Evolutionary conservation across 2,888 invertebrate species (phyloP), one percentile per base, ranked within the genome.

Genomic region (Panzeria rudis): DNA sequence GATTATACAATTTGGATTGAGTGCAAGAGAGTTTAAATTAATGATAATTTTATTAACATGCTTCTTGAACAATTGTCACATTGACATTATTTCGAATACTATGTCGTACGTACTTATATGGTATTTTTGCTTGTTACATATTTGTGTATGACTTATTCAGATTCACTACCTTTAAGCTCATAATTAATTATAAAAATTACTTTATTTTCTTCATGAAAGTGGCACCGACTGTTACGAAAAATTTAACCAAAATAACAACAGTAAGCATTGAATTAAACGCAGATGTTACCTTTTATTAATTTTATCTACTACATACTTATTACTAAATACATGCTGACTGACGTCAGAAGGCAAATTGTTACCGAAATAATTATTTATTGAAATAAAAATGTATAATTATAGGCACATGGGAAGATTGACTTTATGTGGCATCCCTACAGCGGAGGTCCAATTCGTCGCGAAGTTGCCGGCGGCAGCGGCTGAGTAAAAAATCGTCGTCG

Each of bases 201-300:
- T 23, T 35, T 50, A 15, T 35, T 29, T 29, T 54, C 23, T 15
- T 2, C 11, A 50, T 35, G 20, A 20, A 61, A 41, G 54, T 64
- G n/a, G 17, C 50, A 29, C 13, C 8, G 13, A 41, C 29, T 41
- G 54, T 54, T 41, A 29, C 75, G 25, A 20, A 54, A 20, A 59
- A 59, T 20, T 29, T n/a, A 29, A 59, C 11, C 15, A 56, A 44
- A n/a, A n/a, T n/a, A 6, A 59, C 20, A 59, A 23, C 5, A 73
- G 59, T 44, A 20, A 62, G 25, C 32, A n/a, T 50, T 38, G 41
- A 75, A 54, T 41, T 32, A 56, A 56, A 66, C 17, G 25, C 77
- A 77, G 68, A 68, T 68, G 59, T 76, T 44, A 56, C 23, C 32
- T 52, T 62, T 54, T 66, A 32, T 25, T 13, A 54, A 54, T 76